Conservation (phyloP, 2,113 vertebrate genomes). For the rat (Rattus norvegicus) region GRCr8 NC_086019.1:18804501-18805000, state of each 20-base stretch:
- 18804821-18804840: no score
- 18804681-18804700: accelerated
- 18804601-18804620: background rate
- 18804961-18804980: background rate
- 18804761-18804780: background rate
- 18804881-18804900: background rate
- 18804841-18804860: background rate
- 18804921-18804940: background rate
- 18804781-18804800: background rate
- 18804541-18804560: background rate
- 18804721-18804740: background rate
- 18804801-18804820: background rate
- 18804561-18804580: background rate
- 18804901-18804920: background rate
- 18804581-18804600: background rate
- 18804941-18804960: background rate
- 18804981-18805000: background rate
- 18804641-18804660: no score
- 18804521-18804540: no score
- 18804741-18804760: background rate
- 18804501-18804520: background rate
- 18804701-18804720: background rate
- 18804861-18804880: background rate
- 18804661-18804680: background rate
- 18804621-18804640: background rate